Evolutionary conservation across 2,888 invertebrate genomes (phyloP), one percentile per base, ranked within the genome.

Genomic region (Chymomyza fuscimana): DNA sequence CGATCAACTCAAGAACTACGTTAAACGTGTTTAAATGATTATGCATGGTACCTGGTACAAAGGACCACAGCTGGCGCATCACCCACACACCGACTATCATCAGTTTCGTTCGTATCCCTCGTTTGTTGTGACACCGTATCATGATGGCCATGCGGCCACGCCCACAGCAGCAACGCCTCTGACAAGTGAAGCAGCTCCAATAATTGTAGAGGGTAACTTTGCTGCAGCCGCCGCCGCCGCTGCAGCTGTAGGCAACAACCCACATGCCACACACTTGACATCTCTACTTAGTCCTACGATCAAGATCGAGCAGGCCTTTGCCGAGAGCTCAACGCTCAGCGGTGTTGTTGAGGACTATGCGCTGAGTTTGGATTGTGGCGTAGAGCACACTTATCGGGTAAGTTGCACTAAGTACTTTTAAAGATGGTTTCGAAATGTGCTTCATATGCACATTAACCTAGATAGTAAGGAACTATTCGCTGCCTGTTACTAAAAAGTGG

Each of bases 11-110:
- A 22, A 29, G 25, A 22, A 46, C 54, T 56, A 12, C 12, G 69
- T 69, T 54, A 74, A 78, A 70, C 77, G 63, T 65, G 77, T 62
- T 79, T 89, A 87, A 89, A 90, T 90, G 91, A 91, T 91, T 91
- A 91, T 91, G 91, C 91, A 91, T 91, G 90, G 90, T 89, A 91
- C 91, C 82, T 91, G 91, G 91, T 91, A 91, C 90, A 91, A 91
- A 89, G 91, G 91, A 91, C 91, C 91, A 79, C 91, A 91, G 88
- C 82, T 91, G 90, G 89, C 90, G 74, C 90, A 90, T 83, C 89
- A 84, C 78, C 83, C 83, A 74, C 86, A 79, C 77, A 75, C 78
- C 76, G 89, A 90, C 59, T 89, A 90, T 74, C 90, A 90, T 82
- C 91, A 91, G 82, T 91, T 89, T 72, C 91, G 91, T 71, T 91